Conservation (phyloP, 2,888 invertebrate genomes). For the Rutpela maculata region DNA sequence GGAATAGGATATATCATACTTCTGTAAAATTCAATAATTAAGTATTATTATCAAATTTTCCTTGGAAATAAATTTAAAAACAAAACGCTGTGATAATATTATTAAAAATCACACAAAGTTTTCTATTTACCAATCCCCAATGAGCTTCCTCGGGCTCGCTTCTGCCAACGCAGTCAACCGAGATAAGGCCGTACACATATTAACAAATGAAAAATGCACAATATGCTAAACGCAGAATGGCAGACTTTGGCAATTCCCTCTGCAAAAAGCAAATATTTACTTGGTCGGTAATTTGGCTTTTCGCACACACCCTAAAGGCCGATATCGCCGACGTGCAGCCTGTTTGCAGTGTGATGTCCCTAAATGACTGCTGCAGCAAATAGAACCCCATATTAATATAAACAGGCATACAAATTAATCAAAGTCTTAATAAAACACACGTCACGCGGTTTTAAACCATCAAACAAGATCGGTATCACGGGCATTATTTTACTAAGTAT, state of each 20-base stretch:
- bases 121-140: neutral
- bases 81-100: too few relatives aligned
- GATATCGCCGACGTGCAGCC: conserved; percentile 47
- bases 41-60: too few relatives aligned
- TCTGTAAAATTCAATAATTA: too few relatives aligned
- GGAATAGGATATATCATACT: too few relatives aligned
- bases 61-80: too few relatives aligned
- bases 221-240: conserved; percentile 34
- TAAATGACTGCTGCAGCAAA: conserved; percentile 50
- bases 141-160: neutral
- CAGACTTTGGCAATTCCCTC: conserved; percentile 54
- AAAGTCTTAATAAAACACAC: conserved; percentile 49
- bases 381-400: conserved; percentile 56
- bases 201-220: conserved; percentile 37
- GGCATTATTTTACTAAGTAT: conserved; percentile 7
- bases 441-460: conserved; percentile 41
- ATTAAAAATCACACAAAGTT: neutral
- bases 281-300: conserved; percentile 58
- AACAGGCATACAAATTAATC: conserved; percentile 59
- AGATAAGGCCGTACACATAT: conserved; percentile 1
- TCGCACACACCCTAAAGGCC: conserved; percentile 53
- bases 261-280: conserved; percentile 59
- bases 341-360: conserved; percentile 43
- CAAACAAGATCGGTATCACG: conserved; percentile 26
- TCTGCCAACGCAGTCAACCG: neutral